These are phyloP conservation scores for Phrixothrix hirtus DNA, from an alignment of 2,888 invertebrate species.

Conservation along the genomic window DNA sequence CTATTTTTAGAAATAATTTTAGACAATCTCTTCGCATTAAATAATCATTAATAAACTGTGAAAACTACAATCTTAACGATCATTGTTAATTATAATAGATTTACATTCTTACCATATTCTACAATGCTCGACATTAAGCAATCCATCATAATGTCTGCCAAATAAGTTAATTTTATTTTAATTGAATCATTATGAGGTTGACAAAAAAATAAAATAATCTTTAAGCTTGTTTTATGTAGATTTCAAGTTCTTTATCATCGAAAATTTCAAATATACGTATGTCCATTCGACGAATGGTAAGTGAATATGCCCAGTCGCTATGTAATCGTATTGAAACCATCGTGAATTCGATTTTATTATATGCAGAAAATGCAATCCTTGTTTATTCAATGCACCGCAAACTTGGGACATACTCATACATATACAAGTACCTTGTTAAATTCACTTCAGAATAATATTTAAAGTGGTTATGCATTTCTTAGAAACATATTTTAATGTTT, in stretches of 20 bases:
- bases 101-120: constrained; percentile 14
- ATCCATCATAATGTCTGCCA: constrained; percentile 22
- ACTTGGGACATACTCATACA: too few relatives aligned
- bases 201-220: constrained; percentile 19
- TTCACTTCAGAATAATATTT: too few relatives aligned
- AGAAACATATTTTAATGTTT: too few relatives aligned
- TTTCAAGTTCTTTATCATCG: too few relatives aligned
- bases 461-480: too few relatives aligned
- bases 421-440: too few relatives aligned
- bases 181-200: constrained; percentile 26
- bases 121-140: constrained; percentile 21
- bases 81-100: constrained; percentile 17
- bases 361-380: too few relatives aligned
- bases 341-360: constrained; percentile 2
- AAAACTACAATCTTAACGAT: constrained; percentile 4
- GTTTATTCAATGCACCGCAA: too few relatives aligned
- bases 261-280: too few relatives aligned
- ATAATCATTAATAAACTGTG: not conserved
- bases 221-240: too few relatives aligned
- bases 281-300: not conserved
- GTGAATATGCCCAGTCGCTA: not conserved
- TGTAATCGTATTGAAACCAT: not conserved
- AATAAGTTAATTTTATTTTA: constrained; percentile 31
- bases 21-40: not conserved
- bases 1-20: not conserved